Percentiles rank a stretch among this genome's conserved stretches.
These are phyloP conservation scores for Chaetophractus vellerosus DNA, from an alignment of 2,797 vertebrate genomes.

Conservation along the genomic window DNA sequence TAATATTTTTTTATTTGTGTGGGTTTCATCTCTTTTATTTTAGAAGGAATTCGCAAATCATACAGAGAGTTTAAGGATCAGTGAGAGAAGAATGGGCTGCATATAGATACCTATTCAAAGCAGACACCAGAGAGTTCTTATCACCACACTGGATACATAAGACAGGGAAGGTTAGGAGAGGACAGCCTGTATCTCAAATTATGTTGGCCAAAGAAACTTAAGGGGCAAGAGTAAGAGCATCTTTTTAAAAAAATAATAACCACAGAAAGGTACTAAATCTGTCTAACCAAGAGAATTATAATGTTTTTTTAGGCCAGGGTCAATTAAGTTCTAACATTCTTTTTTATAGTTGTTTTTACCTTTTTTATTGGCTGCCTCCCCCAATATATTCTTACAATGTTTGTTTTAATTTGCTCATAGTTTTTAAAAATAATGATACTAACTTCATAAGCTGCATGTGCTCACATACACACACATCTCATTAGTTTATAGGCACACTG, in stretches of 20 bases:
- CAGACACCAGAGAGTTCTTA: background rate
- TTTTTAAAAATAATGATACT: background rate
- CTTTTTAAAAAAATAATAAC: background rate
- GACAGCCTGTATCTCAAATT: background rate
- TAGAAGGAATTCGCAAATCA: background rate
- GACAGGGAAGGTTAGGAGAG: background rate
- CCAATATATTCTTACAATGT: background rate
- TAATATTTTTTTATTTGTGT: background rate
- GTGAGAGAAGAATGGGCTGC: background rate
- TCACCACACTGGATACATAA: background rate
- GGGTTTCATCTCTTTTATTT: background rate
- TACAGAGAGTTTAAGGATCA: background rate
- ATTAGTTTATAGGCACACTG: background rate
- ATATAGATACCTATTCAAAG: background rate
- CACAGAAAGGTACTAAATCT: conserved; percentile 22
- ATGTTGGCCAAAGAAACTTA: conserved; percentile 22
- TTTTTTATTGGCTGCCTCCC: background rate
- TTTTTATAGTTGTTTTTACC: background rate
- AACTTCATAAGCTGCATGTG: background rate
- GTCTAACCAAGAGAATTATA: background rate
- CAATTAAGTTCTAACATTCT: background rate
- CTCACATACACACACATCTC: background rate
- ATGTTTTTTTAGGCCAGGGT: background rate
- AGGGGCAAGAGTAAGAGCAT: background rate
- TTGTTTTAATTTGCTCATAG: background rate